Conservation (phyloP, 2,888 invertebrate species). For the Yponomeuta cagnagella region DNA sequence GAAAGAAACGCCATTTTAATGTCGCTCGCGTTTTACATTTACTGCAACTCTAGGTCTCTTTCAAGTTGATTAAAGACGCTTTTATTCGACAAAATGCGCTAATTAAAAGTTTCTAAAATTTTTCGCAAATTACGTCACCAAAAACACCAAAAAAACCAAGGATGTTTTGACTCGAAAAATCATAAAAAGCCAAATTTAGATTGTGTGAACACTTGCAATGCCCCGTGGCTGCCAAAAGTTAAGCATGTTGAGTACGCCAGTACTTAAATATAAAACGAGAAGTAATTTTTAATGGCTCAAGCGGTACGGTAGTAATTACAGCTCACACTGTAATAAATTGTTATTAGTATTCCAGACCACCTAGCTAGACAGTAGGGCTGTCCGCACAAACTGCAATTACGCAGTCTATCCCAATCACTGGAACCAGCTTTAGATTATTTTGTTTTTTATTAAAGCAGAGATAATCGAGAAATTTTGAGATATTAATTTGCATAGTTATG, state of each 20-base stretch:
- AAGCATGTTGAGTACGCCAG: not conserved
- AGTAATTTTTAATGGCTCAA: not conserved
- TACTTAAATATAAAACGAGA: not conserved
- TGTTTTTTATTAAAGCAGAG: not conserved
- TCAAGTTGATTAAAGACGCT: too few species aligned
- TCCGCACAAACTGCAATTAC: slow-evolving; percentile 3
- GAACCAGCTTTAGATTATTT: not conserved
- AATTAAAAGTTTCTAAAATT: too few species aligned
- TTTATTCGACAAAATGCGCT: too few species aligned
- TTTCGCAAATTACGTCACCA: too few species aligned
- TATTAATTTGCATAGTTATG: not conserved
- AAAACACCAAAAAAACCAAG: too few species aligned
- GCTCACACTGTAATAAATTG: not conserved
- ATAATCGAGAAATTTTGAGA: not conserved
- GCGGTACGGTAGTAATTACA: not conserved
- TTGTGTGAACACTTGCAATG: not conserved
- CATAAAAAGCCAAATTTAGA: not conserved
- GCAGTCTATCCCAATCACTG: slow-evolving; percentile 3
- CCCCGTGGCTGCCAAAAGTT: not conserved
- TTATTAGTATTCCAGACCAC: slow-evolving; percentile 1
- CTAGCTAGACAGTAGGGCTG: not conserved
- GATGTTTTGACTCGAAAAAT: not conserved
- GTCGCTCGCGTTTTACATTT: not conserved
- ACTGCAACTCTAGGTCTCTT: not conserved
- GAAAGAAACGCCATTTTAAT: not conserved